Evolutionary conservation across 2,113 vertebrate genomes (phyloP), one percentile per base, ranked within the genome.

Genomic region (Donacobius atricapilla): DNA sequence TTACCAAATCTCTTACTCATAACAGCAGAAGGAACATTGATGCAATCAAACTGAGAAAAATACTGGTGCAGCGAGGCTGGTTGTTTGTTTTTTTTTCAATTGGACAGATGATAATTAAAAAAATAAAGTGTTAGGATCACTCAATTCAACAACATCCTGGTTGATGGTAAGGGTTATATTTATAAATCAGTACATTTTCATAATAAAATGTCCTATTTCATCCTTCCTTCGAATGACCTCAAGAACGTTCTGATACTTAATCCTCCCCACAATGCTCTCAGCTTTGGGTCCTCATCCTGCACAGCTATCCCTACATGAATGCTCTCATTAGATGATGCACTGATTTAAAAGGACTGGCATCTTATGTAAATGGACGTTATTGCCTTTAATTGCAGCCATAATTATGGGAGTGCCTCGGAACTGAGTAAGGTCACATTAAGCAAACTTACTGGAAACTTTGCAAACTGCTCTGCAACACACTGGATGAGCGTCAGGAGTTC

Each of bases 321-420:
- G 50, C 54, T 47, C 71, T 95, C 83, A 95, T 97, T 95, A 94
- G 94, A 90, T 96, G 93, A 95, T 83, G 90, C 10, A 25, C 17
- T 0, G 0, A 24, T 71, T 90, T 92, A 78, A 89, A 86, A 87
- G 76, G 86, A 64, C 83, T 4, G 10, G 77, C 83, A 87, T 88
- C 91, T 94, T 81, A 92, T 96, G 83, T 92, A 92, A 95, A 94
- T 78, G 64, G 76, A 12, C 68, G 61, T n/a, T 37, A 89, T 6
- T 93, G 93, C 94, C 75, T 81, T 89, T 94, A 97, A 96, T 92
- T 94, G 86, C 91, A 92, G 60, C 72, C 79, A 56, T 96, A 95
- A 95, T 93, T 89, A 95, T 60, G 89, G 95, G 96, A 95, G 93
- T 97, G 95, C 65, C 95, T 66, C 15, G 0, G 33, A 78, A 39